Percentiles rank a stretch among this genome's conserved stretches.
Evolutionary conservation across 2,113 vertebrate genomes (phyloP).

Genomic region (Rhabdomys dilectus): DNA sequence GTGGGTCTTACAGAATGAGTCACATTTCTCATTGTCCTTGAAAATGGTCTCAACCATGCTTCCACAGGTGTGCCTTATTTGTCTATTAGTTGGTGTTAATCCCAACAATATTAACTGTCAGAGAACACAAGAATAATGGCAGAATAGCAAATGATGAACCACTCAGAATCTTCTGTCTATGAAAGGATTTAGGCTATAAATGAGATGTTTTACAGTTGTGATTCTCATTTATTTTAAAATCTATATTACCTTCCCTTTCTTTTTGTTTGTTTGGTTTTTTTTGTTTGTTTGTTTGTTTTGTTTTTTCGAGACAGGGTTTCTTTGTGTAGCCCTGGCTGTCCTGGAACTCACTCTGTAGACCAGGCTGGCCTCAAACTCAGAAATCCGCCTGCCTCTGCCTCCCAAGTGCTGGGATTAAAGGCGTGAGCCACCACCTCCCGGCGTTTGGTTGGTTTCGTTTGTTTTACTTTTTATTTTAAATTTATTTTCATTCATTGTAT

Average conservation of each 20-base stretch:
- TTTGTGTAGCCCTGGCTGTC: no score
- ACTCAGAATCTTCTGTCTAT: neutral
- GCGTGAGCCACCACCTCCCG: no score
- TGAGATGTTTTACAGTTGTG: neutral
- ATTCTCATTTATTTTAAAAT: neutral
- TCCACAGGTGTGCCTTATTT: neutral
- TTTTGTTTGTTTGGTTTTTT: neutral
- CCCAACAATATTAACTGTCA: neutral
- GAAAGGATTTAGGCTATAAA: neutral
- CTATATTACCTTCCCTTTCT: no score
- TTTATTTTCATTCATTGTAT: neutral
- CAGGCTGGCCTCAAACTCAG: no score
- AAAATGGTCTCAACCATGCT: neutral
- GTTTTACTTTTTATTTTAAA: neutral
- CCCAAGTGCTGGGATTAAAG: no score
- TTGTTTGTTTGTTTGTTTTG: no score
- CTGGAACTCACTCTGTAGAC: no score
- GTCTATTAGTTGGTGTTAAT: neutral
- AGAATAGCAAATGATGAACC: neutral
- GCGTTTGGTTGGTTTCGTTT: neutral
- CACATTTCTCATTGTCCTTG: no score
- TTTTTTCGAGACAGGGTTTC: no score
- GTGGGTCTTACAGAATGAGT: no score
- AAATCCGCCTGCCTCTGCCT: no score
- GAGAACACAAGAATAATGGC: neutral